Percentiles rank a stretch among this genome's conserved stretches.
Evolutionary conservation across 2,888 invertebrate genomes (phyloP).

Genomic region (Venusia cambrica): DNA sequence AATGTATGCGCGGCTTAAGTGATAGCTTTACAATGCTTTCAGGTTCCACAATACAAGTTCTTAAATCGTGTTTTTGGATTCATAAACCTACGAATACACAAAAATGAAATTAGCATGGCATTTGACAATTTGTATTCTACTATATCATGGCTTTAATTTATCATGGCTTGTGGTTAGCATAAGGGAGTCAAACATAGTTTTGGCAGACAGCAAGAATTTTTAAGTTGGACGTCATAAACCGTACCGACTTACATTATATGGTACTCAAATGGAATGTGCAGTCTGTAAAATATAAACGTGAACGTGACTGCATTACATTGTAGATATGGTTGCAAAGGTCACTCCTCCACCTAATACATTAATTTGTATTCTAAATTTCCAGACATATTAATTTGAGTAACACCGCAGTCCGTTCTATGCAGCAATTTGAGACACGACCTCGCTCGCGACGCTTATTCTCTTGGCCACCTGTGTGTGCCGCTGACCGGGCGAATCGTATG

Average conservation of each 20-base stretch:
- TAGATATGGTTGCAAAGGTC: constrained; percentile 20
- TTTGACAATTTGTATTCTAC: too few species aligned
- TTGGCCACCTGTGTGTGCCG: constrained; percentile 51
- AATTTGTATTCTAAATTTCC: constrained; percentile 46
- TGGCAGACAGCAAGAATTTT: constrained; percentile 6
- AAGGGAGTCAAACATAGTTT: too few species aligned
- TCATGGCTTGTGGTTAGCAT: too few species aligned
- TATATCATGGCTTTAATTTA: too few species aligned
- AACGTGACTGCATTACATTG: constrained; percentile 7
- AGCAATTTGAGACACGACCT: constrained; percentile 74
- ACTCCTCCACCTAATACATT: constrained; percentile 17
- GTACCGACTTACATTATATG: too few species aligned
- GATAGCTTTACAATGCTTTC: constrained; percentile 29
- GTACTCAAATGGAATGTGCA: constrained; percentile 7
- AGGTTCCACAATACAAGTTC: constrained; percentile 5
- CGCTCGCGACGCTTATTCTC: constrained; percentile 49
- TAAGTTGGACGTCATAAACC: constrained; percentile 9
- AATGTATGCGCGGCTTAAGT: constrained; percentile 39
- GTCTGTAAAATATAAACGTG: constrained; percentile 1
- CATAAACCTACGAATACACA: too few species aligned
- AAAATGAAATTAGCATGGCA: too few species aligned
- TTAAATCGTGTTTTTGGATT: constrained; percentile 1
- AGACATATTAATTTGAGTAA: constrained; percentile 67
- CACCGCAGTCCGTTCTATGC: constrained; percentile 76
- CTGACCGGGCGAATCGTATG: constrained; percentile 37